Base-by-base conservation (phyloP, 2,113 vertebrate species). In the Neotoma lepida region DNA sequence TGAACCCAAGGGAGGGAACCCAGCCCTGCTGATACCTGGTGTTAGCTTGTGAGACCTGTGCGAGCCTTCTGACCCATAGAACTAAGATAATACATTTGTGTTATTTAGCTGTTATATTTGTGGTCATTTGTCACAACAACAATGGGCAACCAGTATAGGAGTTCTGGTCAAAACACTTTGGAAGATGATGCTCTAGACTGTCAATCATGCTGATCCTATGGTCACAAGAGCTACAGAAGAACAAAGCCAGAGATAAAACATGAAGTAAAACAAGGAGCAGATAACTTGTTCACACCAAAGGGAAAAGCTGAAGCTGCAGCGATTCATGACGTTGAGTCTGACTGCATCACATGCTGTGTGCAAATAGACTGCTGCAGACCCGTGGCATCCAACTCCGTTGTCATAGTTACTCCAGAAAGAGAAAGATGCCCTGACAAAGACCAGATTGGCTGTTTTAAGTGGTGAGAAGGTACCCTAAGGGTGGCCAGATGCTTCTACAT, bases 351-450 rank as follows among this genome's bases (percentile, higher is more conserved):
- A 30, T 33, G 44, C 74, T 33, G 2, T 64, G 81, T 14, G 1
- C 91, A 93, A 86, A 94, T 51, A 81, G 86, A 63, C 56, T 68
- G 41, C 73, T 63, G 41, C 39, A 4, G 1, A 74, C 80, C 86
- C 33, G 17, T 18, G 30, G 88, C 84, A 58, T 61, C 71, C 88
- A 35, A 28, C 30, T 86, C 78, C 14, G 93, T 96, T 96, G 89
- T 88, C 97, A 95, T 96, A 93, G 91, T 91, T 96, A 94, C 94
- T 58, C 5, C 6, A 85, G 17, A 26, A 76, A 33, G 41, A 96
- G 64, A 94, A 95, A 94, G 92, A 92, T 84, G 88, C 35, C 70
- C 77, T 70, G 84, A 89, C 91, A 94, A 66, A 95, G 90, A 86
- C 88, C 93, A 96, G 97, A 92, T 81, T 93, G 95, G 86, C 90